These are phyloP conservation scores for Knipowitschia caucasica DNA, from an alignment of 2,797 vertebrate genomes.

Conservation along the genomic window DNA sequence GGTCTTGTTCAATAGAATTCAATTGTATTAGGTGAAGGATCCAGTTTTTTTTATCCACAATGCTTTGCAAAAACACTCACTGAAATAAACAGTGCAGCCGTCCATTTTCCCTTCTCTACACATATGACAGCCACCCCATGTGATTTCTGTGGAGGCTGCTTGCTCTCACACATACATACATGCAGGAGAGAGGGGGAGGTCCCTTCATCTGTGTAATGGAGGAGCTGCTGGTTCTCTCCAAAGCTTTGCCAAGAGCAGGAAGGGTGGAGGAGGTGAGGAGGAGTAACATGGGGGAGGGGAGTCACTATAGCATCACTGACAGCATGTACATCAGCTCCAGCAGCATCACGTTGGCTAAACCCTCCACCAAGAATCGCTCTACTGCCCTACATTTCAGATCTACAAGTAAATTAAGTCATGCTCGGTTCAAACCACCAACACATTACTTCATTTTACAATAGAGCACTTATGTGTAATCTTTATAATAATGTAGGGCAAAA, in stretches of 20 bases:
- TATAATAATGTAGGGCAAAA: too few species aligned
- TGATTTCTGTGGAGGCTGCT: constrained; percentile 25
- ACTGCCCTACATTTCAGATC: constrained; percentile 40
- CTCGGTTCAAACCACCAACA: too few species aligned
- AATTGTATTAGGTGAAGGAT: too few species aligned
- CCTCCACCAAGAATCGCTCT: constrained; percentile 65
- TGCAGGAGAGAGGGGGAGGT: constrained; percentile 31
- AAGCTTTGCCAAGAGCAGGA: constrained; percentile 55
- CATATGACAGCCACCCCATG: constrained; percentile 15
- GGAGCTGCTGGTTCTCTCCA: constrained; percentile 54
- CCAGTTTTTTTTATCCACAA: too few species aligned
- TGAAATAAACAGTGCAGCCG: constrained; percentile 4
- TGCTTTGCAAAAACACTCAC: too few species aligned
- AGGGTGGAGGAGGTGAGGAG: constrained; percentile 42
- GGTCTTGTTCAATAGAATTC: too few species aligned
- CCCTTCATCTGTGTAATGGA: constrained; percentile 53
- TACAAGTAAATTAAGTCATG: not conserved
- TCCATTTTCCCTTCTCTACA: constrained; percentile 24
- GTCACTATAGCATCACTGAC: constrained; percentile 54
- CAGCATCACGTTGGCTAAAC: constrained; percentile 43
- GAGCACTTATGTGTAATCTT: too few species aligned
- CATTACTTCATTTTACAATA: too few species aligned
- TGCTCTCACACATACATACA: constrained; percentile 17
- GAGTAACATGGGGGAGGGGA: constrained; percentile 40
- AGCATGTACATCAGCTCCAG: constrained; percentile 35